phyloP scores from a whole-genome alignment of 2,797 vertebrate genomes.

The Steatocranus sp. region DNA sequence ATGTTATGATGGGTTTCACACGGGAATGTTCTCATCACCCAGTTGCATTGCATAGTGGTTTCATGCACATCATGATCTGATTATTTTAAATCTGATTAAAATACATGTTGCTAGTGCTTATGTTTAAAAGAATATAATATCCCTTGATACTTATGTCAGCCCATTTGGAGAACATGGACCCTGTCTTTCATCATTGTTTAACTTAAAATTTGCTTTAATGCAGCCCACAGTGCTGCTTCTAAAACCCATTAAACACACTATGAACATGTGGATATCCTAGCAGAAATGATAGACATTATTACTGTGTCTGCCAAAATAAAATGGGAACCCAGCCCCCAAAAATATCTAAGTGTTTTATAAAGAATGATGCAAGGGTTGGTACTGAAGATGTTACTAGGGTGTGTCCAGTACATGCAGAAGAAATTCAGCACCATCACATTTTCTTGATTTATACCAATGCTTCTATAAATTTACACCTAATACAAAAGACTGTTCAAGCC shows the following conservation, averaged over 20 bases:
- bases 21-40: background rate
- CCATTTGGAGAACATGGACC: background rate
- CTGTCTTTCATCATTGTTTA: background rate
- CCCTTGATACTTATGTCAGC: background rate
- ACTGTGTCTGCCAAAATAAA: background rate
- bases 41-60: background rate
- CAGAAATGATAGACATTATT: background rate
- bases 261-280: background rate
- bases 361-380: background rate
- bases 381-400: background rate
- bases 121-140: background rate
- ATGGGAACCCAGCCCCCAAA: background rate
- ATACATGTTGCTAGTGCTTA: background rate
- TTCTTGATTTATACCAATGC: background rate
- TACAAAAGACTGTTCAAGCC: background rate
- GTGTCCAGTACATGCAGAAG: background rate
- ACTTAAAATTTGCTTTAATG: background rate
- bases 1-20: background rate
- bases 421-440: background rate
- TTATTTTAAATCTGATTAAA: conserved; percentile 12
- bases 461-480: background rate
- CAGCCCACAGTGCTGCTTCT: background rate
- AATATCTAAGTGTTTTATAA: background rate
- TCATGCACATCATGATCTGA: background rate
- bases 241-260: background rate